Evolutionary conservation across 1,140 invertebrate genomes (phyloP), one percentile per base, ranked within the genome.

Genomic region (Drosophila trapezifrons): DNA sequence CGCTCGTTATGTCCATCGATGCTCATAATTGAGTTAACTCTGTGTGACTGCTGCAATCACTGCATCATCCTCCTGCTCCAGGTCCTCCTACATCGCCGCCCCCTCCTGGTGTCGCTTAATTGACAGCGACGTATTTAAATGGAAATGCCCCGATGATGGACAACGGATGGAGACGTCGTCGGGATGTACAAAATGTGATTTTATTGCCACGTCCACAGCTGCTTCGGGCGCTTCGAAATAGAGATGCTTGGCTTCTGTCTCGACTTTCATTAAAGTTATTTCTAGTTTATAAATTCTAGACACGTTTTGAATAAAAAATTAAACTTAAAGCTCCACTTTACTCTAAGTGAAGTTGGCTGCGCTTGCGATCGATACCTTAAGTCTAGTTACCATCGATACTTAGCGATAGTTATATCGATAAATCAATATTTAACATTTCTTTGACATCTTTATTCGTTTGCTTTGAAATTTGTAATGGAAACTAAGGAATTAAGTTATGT

Each of bases 81-180:
- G 25, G 37, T 32, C 18, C 38, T 4, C 8, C 10, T 29, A 17
- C 47, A 35, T 27, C 40, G 20, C 42, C 56, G 37, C 8, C 18
- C n/a, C 0, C 46, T 25, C 35, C 59, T 66, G 27, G 27, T 69
- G 66, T 47, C 55, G 32, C 40, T 86, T 86, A 86, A 86, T 86
- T 87, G 82, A 83, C 65, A 79, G 64, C 77, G 35, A 56, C 51
- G 45, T 62, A 80, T 80, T 80, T 60, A 80, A 80, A 81, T 80
- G 71, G 62, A 76, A 54, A 58, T 76, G 38, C 52, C 25, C 62
- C 62, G 58, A 17, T 62, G 70, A 73, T 45, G 70, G 70, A 62
- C 70, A 63, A 25, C 51, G 37, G 37, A 67, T 56, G 54, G 62
- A 59, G 51, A 38, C 38, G 38, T 75, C 55, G 37, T 55, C 27